Evolutionary conservation across 2,113 vertebrate species (phyloP).

Genomic region (Amphilophus citrinellus): DNA sequence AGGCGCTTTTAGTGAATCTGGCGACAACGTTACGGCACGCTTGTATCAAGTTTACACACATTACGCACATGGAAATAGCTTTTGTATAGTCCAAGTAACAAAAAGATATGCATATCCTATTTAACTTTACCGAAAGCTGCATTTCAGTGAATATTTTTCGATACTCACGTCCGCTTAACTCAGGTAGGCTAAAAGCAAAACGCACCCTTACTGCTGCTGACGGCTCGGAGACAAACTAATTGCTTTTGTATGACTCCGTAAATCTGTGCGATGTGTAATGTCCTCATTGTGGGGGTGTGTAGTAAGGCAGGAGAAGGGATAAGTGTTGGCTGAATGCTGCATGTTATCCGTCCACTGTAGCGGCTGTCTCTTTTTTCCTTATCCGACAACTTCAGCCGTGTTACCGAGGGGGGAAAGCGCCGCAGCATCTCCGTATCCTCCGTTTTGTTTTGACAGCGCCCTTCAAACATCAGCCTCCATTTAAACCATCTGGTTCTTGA

Average conservation of each 20-base stretch:
- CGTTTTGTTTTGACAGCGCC: conserved; percentile 65
- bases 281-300: conserved; percentile 66
- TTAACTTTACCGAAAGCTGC: conserved; percentile 58
- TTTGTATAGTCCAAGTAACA: conserved; percentile 3
- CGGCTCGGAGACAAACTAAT: conserved; percentile 77
- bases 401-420: conserved; percentile 54
- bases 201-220: conserved; percentile 64
- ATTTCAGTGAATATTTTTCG: conserved; percentile 44
- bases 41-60: conserved; percentile 64
- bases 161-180: conserved; percentile 71
- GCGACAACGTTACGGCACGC: conserved; percentile 70
- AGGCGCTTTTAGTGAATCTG: conserved; percentile 81
- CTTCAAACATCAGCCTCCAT: conserved; percentile 64
- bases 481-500: conserved; percentile 42
- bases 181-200: conserved; percentile 60
- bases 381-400: conserved; percentile 76
- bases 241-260: conserved; percentile 80
- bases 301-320: conserved; percentile 54
- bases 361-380: conserved; percentile 31
- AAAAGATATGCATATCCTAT: conserved; percentile 15
- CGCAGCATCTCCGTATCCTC: conserved; percentile 72
- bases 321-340: conserved; percentile 67
- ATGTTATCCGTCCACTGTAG: conserved; percentile 60
- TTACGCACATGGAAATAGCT: conserved; percentile 59
- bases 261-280: conserved; percentile 73